These are phyloP conservation scores for Sciurus niger DNA, from an alignment of 2,113 vertebrate species.

Conservation along the genomic window DNA sequence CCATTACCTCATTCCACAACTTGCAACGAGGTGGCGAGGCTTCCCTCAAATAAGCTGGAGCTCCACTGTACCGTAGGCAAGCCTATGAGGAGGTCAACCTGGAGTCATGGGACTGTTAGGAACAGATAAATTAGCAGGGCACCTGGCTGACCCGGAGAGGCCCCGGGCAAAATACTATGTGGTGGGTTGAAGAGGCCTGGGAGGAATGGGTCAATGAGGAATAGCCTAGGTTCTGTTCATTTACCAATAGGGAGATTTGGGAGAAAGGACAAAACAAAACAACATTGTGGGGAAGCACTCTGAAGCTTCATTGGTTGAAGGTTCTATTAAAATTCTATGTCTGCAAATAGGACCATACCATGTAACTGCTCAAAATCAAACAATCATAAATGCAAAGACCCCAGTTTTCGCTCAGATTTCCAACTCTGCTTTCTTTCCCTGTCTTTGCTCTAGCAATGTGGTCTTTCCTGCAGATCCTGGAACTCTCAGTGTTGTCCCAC, in stretches of 20 bases:
- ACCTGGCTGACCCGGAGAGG: conserved; percentile 39
- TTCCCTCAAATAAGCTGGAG: not conserved
- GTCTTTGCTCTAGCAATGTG: not conserved
- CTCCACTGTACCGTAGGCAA: not conserved
- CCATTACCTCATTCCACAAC: conserved; percentile 62
- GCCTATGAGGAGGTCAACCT: conserved; percentile 50
- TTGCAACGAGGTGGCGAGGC: conserved; percentile 40
- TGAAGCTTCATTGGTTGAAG: not conserved
- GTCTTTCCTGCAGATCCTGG: not conserved
- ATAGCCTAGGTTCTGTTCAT: not conserved
- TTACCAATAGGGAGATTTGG: not conserved
- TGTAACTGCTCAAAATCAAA: not conserved
- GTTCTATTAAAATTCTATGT: not conserved
- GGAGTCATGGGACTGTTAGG: conserved; percentile 50
- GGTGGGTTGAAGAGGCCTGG: not conserved
- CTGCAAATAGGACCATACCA: not conserved
- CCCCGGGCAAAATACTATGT: fast-evolving
- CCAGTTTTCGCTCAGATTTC: not conserved
- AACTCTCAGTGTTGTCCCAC: not conserved
- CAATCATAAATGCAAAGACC: not conserved
- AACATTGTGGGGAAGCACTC: fast-evolving
- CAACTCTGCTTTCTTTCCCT: not conserved
- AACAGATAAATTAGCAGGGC: conserved; percentile 74
- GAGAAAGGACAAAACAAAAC: not conserved
- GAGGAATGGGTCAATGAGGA: not conserved